Conservation (phyloP, 2,113 vertebrate genomes). For the Pan paniscus region DNA sequence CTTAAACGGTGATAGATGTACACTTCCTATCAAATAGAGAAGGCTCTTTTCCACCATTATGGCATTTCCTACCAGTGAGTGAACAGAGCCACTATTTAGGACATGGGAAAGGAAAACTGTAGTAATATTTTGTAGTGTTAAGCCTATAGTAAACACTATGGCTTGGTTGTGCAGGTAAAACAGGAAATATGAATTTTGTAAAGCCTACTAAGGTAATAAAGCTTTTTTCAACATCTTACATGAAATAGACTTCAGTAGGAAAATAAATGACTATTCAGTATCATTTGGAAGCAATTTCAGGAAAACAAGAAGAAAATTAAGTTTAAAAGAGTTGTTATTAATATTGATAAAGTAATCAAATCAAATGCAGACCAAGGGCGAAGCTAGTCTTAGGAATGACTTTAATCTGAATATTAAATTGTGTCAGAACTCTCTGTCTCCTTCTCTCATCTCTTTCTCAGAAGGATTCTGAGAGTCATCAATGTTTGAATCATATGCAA, state of each 20-base stretch:
- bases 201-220: not conserved
- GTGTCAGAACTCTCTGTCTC: not conserved
- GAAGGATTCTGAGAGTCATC: not conserved
- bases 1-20: not conserved
- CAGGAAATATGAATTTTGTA: not conserved
- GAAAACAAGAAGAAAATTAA: not conserved
- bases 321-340: not conserved
- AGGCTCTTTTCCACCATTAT: not conserved
- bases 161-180: not conserved
- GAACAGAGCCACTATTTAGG: not conserved
- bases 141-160: not conserved
- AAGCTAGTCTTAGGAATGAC: not conserved
- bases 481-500: not conserved
- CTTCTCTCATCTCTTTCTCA: not conserved
- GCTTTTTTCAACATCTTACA: not conserved
- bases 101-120: not conserved
- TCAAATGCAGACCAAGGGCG: not conserved
- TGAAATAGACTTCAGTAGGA: not conserved
- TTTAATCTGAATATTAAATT: not conserved
- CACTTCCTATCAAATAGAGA: not conserved
- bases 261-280: not conserved
- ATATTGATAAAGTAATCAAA: not conserved
- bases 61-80: not conserved
- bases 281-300: not conserved
- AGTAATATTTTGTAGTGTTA: not conserved